phyloP scores from a whole-genome alignment of 1,140 invertebrate species.

The Psilanteris sp. region DNA sequence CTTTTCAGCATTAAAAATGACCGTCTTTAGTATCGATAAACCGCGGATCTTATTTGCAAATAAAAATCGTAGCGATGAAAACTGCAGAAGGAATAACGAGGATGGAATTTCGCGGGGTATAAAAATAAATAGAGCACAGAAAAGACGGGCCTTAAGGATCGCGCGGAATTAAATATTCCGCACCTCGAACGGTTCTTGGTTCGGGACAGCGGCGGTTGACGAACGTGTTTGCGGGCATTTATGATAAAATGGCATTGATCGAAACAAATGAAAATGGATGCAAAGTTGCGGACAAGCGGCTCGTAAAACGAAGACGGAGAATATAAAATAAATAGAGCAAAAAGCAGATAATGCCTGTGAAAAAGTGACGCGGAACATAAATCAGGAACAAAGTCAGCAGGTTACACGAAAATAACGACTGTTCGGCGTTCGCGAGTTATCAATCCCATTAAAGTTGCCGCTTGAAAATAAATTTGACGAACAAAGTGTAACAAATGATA shows the following conservation, averaged over 20 bases:
- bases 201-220: not conserved
- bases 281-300: too few relatives aligned
- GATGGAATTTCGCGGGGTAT: constrained; percentile 36
- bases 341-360: constrained; percentile 19
- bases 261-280: constrained; percentile 10
- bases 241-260: constrained; percentile 27
- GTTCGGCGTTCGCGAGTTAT: too few relatives aligned
- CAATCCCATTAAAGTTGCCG: constrained; percentile 3
- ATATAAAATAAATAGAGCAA: constrained; percentile 59
- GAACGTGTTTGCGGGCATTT: constrained; percentile 18
- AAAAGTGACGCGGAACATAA: constrained; percentile 26
- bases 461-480: not conserved
- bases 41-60: constrained; percentile 67
- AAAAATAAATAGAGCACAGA: constrained; percentile 64
- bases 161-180: constrained; percentile 22
- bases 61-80: constrained; percentile 52
- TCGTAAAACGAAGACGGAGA: constrained; percentile 13
- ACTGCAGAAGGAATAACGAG: constrained; percentile 18
- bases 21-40: constrained; percentile 68
- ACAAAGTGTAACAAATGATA: not conserved
- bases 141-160: constrained; percentile 24
- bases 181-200: constrained; percentile 14
- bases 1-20: constrained; percentile 68
- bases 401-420: too few relatives aligned
- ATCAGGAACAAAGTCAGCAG: constrained; percentile 33